phyloP scores from a whole-genome alignment of 2,888 invertebrate species.

The Drosophila paramelanica region DNA sequence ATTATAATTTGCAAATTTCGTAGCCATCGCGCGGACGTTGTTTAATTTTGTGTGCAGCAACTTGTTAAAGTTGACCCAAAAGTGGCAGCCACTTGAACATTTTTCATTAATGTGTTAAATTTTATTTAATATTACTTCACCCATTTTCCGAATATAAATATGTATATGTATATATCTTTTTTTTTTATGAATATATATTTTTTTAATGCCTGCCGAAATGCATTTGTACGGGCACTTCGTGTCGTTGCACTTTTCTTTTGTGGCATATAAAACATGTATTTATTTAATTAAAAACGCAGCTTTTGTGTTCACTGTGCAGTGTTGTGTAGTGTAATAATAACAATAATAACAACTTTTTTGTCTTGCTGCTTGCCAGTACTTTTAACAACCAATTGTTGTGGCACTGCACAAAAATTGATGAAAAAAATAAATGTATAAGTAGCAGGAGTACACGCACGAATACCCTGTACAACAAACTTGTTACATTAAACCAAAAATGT shows the following conservation, averaged over 20 bases:
- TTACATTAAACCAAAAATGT: too few relatives aligned
- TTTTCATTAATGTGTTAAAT: constrained; percentile 45
- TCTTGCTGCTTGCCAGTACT: constrained; percentile 32
- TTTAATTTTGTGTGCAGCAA: constrained; percentile 73
- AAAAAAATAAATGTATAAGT: constrained; percentile 20
- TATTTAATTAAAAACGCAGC: constrained; percentile 69
- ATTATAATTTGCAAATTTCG: constrained; percentile 70
- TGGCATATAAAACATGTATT: constrained; percentile 63
- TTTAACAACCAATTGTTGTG: constrained; percentile 56
- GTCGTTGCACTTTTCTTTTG: constrained; percentile 47
- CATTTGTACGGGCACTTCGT: constrained; percentile 13
- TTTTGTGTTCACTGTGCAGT: constrained; percentile 21
- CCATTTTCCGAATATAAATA: background rate
- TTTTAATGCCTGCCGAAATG: constrained; percentile 22
- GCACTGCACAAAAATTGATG: constrained; percentile 33
- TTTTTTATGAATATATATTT: background rate
- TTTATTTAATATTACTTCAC: constrained; percentile 24
- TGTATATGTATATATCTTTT: constrained; percentile 10
- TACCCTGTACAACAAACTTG: constrained; percentile 13
- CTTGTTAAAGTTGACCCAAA: constrained; percentile 58
- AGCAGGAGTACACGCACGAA: background rate
- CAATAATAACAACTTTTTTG: constrained; percentile 44
- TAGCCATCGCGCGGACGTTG: constrained; percentile 49
- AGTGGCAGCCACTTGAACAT: constrained; percentile 48
- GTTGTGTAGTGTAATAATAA: constrained; percentile 59